phyloP scores from a whole-genome alignment of 2,113 vertebrate species.

The Oriolus oriolus region DNA sequence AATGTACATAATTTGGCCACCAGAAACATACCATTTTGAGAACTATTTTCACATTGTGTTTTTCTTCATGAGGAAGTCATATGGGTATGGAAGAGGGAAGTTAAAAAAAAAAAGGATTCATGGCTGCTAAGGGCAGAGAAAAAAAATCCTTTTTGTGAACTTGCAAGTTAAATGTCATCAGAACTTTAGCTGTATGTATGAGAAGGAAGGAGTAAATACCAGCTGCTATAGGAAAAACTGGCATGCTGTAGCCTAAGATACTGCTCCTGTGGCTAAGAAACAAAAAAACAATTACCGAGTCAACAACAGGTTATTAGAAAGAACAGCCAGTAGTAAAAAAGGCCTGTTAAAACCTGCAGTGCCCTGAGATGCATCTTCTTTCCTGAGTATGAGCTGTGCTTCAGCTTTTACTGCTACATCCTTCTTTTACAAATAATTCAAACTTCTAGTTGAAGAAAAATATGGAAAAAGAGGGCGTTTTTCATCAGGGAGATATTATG shows the following conservation, averaged over 20 bases:
- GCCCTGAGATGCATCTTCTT: background rate
- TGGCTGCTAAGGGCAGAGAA: background rate
- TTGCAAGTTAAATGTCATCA: background rate
- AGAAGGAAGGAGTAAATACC: background rate
- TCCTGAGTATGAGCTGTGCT: background rate
- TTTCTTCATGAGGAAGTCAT: background rate
- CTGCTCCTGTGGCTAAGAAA: background rate
- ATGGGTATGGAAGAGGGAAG: background rate
- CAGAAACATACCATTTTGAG: background rate
- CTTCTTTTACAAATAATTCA: background rate
- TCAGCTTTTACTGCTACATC: background rate
- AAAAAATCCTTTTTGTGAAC: background rate
- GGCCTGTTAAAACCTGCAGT: background rate
- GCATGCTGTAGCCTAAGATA: background rate
- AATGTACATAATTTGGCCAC: background rate
- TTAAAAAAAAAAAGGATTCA: background rate
- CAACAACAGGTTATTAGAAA: background rate
- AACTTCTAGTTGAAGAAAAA: background rate
- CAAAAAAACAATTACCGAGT: background rate
- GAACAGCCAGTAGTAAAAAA: background rate
- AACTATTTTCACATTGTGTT: background rate
- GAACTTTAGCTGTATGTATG: background rate
- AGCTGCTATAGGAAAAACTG: background rate
- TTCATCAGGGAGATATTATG: background rate
- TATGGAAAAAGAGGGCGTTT: rapidly evolving